phyloP scores from a whole-genome alignment of 1,140 invertebrate genomes.

The Nephila pilipes region DNA sequence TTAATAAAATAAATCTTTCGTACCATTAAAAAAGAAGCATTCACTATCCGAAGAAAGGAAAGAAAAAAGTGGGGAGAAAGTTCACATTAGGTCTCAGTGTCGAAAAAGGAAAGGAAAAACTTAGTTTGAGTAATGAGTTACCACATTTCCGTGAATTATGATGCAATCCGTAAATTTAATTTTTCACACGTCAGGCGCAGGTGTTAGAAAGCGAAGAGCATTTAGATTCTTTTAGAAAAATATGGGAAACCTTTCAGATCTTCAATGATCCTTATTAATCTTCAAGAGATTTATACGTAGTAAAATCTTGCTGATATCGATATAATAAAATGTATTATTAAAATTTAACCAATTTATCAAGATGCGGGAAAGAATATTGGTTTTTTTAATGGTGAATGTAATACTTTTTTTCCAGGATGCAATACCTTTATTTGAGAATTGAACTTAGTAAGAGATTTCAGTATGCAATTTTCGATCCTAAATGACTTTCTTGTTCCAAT shows the following conservation, averaged over 20 bases:
- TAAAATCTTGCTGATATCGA: constrained; percentile 19
- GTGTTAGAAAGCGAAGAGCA: constrained; percentile 61
- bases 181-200: constrained; percentile 76
- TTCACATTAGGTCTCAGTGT: neutral
- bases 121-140: constrained; percentile 71
- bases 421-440: too few relatives aligned
- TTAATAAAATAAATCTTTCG: constrained; percentile 14
- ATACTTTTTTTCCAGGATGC: too few relatives aligned
- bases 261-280: constrained; percentile 72
- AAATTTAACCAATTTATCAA: neutral
- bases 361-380: neutral
- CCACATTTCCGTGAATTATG: constrained; percentile 73
- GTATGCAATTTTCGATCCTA: too few relatives aligned
- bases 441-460: too few relatives aligned
- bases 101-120: constrained; percentile 27
- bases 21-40: neutral
- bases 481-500: too few relatives aligned
- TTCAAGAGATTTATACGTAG: constrained; percentile 61
- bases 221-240: constrained; percentile 62
- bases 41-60: neutral
- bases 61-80: neutral
- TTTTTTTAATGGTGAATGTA: too few relatives aligned
- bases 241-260: constrained; percentile 61
- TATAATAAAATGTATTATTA: neutral
- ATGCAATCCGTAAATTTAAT: constrained; percentile 73